Evolutionary conservation across 2,888 invertebrate species (phyloP).

Genomic region (Tanypteryx hageni): DNA sequence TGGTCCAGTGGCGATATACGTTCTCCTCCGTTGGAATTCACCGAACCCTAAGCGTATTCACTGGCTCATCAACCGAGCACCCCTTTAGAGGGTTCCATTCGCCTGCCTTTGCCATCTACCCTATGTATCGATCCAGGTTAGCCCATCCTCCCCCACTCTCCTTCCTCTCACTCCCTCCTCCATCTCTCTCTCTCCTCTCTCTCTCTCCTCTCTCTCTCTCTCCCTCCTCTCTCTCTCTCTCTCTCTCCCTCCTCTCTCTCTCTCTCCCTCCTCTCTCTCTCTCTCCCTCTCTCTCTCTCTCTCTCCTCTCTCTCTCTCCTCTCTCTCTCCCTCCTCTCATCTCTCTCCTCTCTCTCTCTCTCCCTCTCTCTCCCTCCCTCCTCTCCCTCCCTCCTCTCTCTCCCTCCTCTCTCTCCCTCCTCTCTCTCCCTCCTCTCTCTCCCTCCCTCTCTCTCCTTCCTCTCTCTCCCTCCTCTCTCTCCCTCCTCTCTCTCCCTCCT

Average conservation of each 20-base stretch:
- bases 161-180: background rate
- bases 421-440: background rate
- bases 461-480: background rate
- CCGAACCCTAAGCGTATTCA: too few relatives aligned
- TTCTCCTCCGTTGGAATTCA: too few relatives aligned
- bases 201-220: background rate
- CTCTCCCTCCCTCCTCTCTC: background rate
- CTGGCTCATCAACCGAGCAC: too few relatives aligned
- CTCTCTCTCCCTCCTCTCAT: background rate
- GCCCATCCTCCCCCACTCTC: too few relatives aligned
- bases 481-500: background rate
- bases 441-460: background rate
- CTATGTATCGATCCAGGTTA: too few relatives aligned
- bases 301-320: constrained; percentile 17
- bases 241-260: background rate
- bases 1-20: too few relatives aligned
- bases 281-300: background rate
- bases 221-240: background rate
- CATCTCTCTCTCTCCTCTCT: background rate
- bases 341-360: background rate
- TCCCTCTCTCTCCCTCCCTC: constrained; percentile 45
- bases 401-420: background rate
- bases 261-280: background rate
- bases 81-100: too few relatives aligned
- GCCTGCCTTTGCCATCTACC: too few relatives aligned